Base-by-base conservation (phyloP, 2,888 invertebrate species). In the Mechanitis messenoides region DNA sequence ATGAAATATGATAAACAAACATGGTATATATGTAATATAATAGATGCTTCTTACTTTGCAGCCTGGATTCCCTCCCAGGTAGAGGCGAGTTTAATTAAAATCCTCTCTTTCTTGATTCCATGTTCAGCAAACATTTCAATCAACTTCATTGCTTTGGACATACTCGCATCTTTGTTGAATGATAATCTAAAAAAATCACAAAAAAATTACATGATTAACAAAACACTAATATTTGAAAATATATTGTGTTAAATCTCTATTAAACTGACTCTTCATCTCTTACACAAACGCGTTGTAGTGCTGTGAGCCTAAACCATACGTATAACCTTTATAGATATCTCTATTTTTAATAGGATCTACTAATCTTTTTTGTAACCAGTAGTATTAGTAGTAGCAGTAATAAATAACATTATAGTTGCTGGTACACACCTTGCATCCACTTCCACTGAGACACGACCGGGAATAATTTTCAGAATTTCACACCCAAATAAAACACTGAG, bases 61-160 rank as follows among this genome's bases (percentile, higher is more conserved):
- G 99, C 99, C 90, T 98, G 96, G 69, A 99, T 98, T 38, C 99
- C 99, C 90, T 99, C 99, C 99, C 99, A 99, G 0, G 99, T 99
- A 1, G 98, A 97, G 0, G 98, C 98, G 69, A 99, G 91, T 86
- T 99, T 99, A 70, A 99, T 99, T 31, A 99, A 92, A 79, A 99
- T 94, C 60, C 99, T 93, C 20, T 99, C 97, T 80, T 97, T 98
- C 65, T 91, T 90, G 60, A 99, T 94, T 4, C 98, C 98, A 76
- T 94, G 92, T 65, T 96, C 95, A 75, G 96, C 94, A 85, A 99
- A 99, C 77, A 98, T 89, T 60, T 93, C 91, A 72, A 99, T 98
- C 54, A 99, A 87, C 76, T 95, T 95, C 60, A 93, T 92, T 3
- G 98, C 99, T 81, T 98, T 98, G 9, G 93, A 91, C 72, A 99